These are phyloP conservation scores for Drosophila sordidula DNA, from an alignment of 2,888 invertebrate genomes.

Conservation along the genomic window DNA sequence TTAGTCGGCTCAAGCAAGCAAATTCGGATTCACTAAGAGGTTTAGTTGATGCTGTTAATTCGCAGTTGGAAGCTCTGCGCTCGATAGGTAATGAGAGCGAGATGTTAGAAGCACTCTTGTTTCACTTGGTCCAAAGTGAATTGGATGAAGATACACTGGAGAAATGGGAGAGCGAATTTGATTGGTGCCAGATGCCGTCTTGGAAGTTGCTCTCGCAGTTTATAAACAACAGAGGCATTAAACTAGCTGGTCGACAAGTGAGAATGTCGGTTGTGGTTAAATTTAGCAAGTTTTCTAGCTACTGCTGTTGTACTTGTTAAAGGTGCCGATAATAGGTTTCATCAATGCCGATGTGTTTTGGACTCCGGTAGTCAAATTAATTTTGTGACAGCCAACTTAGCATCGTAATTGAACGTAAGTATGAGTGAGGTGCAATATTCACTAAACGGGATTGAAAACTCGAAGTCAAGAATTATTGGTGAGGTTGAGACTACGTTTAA, in stretches of 20 bases:
- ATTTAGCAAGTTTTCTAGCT: no score
- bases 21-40: no score
- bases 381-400: constrained; percentile 11
- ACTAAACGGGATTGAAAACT: background rate
- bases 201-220: background rate
- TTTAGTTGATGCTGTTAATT: no score
- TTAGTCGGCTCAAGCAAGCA: no score
- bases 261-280: background rate
- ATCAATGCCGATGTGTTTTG: constrained; percentile 2
- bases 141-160: constrained; percentile 1
- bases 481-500: constrained; percentile 11
- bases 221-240: constrained; percentile 5
- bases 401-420: background rate
- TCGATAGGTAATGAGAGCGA: background rate
- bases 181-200: constrained; percentile 1
- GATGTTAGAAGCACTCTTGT: background rate
- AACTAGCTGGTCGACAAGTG: constrained; percentile 7
- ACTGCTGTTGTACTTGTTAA: no score
- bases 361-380: no score
- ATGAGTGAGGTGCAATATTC: background rate
- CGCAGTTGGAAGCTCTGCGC: constrained; percentile 4
- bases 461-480: background rate
- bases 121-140: constrained; percentile 1
- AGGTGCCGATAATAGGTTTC: no score
- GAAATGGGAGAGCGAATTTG: constrained; percentile 11